Evolutionary conservation across 2,113 vertebrate genomes (phyloP), one percentile per base, ranked within the genome.

Genomic region (Elgaria multicarinata): DNA sequence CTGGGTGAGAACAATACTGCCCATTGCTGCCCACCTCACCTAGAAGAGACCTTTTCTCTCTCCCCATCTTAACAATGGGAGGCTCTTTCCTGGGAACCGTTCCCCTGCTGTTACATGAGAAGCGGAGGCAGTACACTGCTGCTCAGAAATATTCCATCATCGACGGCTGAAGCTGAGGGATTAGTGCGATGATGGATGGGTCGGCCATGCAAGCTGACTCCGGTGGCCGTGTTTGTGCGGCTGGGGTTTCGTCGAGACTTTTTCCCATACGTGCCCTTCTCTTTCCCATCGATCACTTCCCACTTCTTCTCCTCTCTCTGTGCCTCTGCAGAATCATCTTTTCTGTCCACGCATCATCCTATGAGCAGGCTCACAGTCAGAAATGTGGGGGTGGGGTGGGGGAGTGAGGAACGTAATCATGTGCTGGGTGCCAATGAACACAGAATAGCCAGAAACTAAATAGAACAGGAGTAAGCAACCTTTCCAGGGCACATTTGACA

Each of bases 11-110:
- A 81, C 53, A 83, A 82, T 93, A 92, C 67, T 89, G 86, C 42
- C 92, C 82, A 44, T 93, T 92, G 92, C 94, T 93, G 90, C 85
- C 86, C 87, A 75, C 55, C 85, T 93, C 89, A 94, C 92, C 91
- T 86, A 81, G 74, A 90, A 89, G 83, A 92, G 93, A 95, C 93
- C 92, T 93, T 95, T 84, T 77, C 76, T 79, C 66, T 88, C 94
- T 92, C 86, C 76, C 90, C 89, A 14, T 31, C 92, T 76, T 90
- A 92, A 86, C 39, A 50, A 13, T 90, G 93, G 93, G 92, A 84
- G 89, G 91, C 89, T 55, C n/a, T 91, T 93, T 95, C 90, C 92
- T 92, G 90, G 83, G 89, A 92, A 94, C 14, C 6, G 0, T 92
- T 95, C 83, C 93, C 86, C 85, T 87, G 92, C 39, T 90, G 90